Evolutionary conservation across 2,113 vertebrate genomes (phyloP).

Genomic region (Rhea pennata): DNA sequence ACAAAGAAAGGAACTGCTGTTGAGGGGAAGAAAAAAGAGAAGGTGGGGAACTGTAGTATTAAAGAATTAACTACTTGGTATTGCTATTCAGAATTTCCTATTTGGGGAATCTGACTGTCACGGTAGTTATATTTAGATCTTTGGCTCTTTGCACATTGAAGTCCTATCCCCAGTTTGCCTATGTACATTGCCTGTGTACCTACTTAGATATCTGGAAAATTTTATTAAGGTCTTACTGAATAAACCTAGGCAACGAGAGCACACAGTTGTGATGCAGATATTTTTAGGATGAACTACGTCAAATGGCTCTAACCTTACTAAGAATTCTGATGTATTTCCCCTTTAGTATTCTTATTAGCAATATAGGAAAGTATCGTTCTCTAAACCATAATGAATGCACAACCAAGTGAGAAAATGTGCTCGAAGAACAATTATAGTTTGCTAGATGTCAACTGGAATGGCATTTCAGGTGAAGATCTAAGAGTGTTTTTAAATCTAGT

Average conservation of each 20-base stretch:
- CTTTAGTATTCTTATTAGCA: not conserved
- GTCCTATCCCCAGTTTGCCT: not conserved
- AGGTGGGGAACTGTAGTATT: not conserved
- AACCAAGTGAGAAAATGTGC: not conserved
- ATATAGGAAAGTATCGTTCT: not conserved
- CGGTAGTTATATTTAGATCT: not conserved
- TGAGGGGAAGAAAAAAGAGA: not conserved
- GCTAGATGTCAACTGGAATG: not conserved
- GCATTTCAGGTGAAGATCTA: not conserved
- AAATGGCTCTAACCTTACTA: not conserved
- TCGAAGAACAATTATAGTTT: not conserved
- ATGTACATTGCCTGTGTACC: accelerated
- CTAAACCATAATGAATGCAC: not conserved
- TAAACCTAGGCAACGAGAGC: not conserved
- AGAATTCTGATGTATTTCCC: not conserved
- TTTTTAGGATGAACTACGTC: not conserved
- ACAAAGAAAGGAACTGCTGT: not conserved
- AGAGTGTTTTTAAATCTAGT: not conserved
- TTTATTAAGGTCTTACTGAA: not conserved
- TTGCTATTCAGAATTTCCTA: not conserved
- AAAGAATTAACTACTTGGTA: not conserved
- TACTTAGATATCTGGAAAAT: not conserved
- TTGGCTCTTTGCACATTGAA: not conserved
- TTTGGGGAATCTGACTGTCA: not conserved
- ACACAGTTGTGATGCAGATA: not conserved